Conservation (phyloP, 2,888 invertebrate species). For the Ochlodes sylvanus region DNA sequence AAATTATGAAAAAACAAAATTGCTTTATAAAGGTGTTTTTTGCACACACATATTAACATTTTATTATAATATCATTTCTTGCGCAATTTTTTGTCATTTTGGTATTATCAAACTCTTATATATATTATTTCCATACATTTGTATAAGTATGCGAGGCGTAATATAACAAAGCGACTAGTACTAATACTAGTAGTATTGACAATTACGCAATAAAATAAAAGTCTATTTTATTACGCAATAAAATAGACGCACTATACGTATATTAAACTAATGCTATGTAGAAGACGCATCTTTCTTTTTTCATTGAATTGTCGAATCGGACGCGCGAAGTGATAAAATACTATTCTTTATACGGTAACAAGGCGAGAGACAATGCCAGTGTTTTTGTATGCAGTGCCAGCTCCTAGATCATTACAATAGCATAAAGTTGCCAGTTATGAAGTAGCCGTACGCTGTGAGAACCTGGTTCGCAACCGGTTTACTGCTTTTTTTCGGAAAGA, state of each 20-base stretch:
- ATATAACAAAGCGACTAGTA: no score
- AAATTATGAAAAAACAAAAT: no score
- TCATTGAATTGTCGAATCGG: slow-evolving; percentile 34
- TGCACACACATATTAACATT: no score
- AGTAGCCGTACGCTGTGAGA: slow-evolving; percentile 68
- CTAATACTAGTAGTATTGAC: no score
- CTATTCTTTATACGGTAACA: slow-evolving; percentile 65
- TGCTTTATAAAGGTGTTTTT: no score
- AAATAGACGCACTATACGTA: slow-evolving; percentile 3
- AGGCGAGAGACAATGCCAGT: slow-evolving; percentile 73
- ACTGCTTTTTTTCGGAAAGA: slow-evolving; percentile 70
- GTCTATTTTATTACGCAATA: no score
- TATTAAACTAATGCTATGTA: neutral
- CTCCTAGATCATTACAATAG: slow-evolving; percentile 82
- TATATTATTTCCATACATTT: no score
- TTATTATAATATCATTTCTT: no score
- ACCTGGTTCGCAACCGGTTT: slow-evolving; percentile 72
- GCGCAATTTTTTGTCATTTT: no score
- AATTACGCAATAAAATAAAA: no score
- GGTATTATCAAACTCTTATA: no score
- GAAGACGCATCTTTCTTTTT: slow-evolving; percentile 15
- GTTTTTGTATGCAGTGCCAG: slow-evolving; percentile 73
- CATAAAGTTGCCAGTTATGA: slow-evolving; percentile 82
- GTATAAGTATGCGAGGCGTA: no score
- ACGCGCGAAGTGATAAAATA: slow-evolving; percentile 73